A percentile compares a stretch with the other conserved stretches of the same genome.
Conservation (phyloP, 1,140 invertebrate species). For the Monochamus saltuarius region DNA sequence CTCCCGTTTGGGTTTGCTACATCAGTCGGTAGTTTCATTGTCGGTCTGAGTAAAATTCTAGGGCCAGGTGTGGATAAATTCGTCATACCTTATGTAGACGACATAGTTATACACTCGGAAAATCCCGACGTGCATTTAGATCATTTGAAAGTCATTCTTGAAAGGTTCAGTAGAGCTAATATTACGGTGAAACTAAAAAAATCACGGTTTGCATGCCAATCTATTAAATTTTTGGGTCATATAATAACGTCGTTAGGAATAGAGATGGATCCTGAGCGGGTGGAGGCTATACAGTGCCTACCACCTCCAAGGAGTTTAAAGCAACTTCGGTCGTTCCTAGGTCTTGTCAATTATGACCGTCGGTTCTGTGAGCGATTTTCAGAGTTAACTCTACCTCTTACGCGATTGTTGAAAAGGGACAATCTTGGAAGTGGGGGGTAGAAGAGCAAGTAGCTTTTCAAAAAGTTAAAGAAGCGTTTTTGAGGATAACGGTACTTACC, state of each 20-base stretch:
- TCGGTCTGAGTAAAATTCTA: background rate
- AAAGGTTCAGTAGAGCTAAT: slow-evolving; percentile 44
- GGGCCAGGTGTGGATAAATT: background rate
- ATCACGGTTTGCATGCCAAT: slow-evolving; percentile 49
- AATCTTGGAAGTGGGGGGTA: no score
- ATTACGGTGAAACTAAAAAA: slow-evolving; percentile 54
- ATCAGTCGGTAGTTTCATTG: slow-evolving; percentile 3
- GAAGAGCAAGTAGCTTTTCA: no score
- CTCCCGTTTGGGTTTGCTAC: no score
- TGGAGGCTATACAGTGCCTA: slow-evolving; percentile 33
- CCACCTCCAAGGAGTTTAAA: slow-evolving; percentile 18
- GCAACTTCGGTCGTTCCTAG: slow-evolving; percentile 27
- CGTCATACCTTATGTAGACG: slow-evolving; percentile 43
- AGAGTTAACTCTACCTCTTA: slow-evolving; percentile 5
- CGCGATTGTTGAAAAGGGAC: no score
- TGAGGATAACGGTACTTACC: no score
- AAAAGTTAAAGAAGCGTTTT: no score
- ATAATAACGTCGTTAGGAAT: slow-evolving; percentile 36
- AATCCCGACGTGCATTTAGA: slow-evolving; percentile 53
- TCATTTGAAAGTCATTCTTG: slow-evolving; percentile 48
- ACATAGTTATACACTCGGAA: slow-evolving; percentile 52
- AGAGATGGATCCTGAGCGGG: background rate
- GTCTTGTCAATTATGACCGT: slow-evolving; percentile 34
- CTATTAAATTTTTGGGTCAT: slow-evolving; percentile 51
- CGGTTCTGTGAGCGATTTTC: slow-evolving; percentile 42